Evolutionary conservation across 2,888 invertebrate genomes (phyloP), one percentile per base, ranked within the genome.

Genomic region (Sialis fuliginosa): DNA sequence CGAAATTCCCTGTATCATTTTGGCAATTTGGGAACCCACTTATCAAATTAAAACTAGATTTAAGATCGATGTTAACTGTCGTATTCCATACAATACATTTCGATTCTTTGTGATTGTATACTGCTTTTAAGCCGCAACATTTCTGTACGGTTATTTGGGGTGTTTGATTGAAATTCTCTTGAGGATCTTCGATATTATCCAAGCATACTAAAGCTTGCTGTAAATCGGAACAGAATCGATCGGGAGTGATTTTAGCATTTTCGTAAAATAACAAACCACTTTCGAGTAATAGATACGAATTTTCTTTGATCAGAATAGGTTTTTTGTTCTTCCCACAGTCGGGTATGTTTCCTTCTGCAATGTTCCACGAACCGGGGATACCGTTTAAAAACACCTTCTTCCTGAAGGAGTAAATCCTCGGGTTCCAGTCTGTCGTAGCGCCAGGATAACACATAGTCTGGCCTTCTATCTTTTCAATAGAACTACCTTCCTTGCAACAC

Each of bases 81-180:
- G 55, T 51, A 60, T 66, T 54, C 53, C 58, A 54, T 50, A 52
- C 57, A 54, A 60, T 63, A 61, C 69, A 76, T 52, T 67, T 71
- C 60, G 58, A 67, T 57, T 63, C 68, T 48, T 56, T 66, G 59
- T 72, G 75, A 60, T 72, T 74, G 56, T 75, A 84, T 45, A 70
- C 72, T 6, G 74, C 75, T 44, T 72, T 69, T 45, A 68, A 67
- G 4, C 79, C 79, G 60, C 88, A 88, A 58, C 88, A 88, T 62
- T 84, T 82, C 57, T 70, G 68, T 37, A 74, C 59, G 52, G 57
- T 58, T 33, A 61, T 60, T 52, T 56, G 66, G 56, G 58, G 58
- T 47, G 64, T 61, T 52, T 63, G 63, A 4, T 60, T 61, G 5
- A 57, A 54, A 42, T 55, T 55, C 32, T 54, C 55, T 46, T 57